Conservation (phyloP, 2,797 vertebrate genomes). For the Nothura maculosa region DNA sequence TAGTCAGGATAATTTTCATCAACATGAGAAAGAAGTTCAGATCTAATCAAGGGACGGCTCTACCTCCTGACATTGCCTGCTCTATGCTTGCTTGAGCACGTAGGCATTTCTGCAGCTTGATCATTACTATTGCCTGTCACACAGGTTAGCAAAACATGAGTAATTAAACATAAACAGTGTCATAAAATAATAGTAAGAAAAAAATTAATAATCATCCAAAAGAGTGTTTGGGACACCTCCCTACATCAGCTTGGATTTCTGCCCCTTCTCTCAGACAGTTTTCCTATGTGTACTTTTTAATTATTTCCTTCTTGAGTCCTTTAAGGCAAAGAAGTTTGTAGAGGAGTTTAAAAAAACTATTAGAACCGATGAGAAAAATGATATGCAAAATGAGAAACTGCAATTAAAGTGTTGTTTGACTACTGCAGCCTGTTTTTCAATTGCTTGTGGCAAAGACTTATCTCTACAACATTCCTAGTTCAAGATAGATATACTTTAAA, state of each 20-base stretch:
- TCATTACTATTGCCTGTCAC: constrained; percentile 58
- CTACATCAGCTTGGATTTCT: constrained; percentile 49
- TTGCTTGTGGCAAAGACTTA: neutral
- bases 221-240: constrained; percentile 39
- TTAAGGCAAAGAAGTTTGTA: constrained; percentile 42
- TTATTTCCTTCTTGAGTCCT: constrained; percentile 51
- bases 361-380: constrained; percentile 35
- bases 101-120: constrained; percentile 48
- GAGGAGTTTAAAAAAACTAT: neutral
- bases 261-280: constrained; percentile 53
- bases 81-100: constrained; percentile 58
- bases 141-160: constrained; percentile 67
- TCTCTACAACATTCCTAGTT: neutral
- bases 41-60: constrained; percentile 51
- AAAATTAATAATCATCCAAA: constrained; percentile 67
- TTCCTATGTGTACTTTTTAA: constrained; percentile 33
- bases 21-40: constrained; percentile 40
- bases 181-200: constrained; percentile 64
- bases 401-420: constrained; percentile 26
- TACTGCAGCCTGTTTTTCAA: neutral
- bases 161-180: constrained; percentile 52
- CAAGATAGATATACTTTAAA: neutral
- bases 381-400: constrained; percentile 39
- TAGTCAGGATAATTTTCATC: constrained; percentile 41
- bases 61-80: constrained; percentile 48